Conservation (phyloP, 2,797 vertebrate species). For the Echeneis naucrates region DNA sequence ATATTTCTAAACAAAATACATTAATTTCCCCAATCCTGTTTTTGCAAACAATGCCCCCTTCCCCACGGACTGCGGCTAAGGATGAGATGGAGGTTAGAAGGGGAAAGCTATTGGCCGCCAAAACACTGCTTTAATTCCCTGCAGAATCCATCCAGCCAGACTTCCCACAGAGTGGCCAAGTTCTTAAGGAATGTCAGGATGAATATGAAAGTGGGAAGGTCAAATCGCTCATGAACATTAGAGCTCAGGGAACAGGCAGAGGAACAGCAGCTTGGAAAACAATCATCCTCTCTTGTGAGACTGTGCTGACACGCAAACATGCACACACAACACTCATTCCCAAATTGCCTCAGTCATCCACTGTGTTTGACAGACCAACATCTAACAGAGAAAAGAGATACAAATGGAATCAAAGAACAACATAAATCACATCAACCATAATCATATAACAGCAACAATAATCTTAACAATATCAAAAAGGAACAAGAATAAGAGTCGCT, state of each 20-base stretch:
- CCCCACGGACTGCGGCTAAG: slow-evolving; percentile 74
- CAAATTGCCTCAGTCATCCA: slow-evolving; percentile 58
- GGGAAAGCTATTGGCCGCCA: slow-evolving; percentile 74
- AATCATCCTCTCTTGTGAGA: slow-evolving; percentile 74
- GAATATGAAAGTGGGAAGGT: slow-evolving; percentile 84
- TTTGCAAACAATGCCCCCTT: slow-evolving; percentile 80
- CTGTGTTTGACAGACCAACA: slow-evolving; percentile 70
- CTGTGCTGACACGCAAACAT: slow-evolving; percentile 69
- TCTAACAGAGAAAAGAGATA: slow-evolving; percentile 80
- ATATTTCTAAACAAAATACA: slow-evolving; percentile 79
- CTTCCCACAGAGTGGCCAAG: slow-evolving; percentile 84
- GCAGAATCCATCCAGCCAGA: slow-evolving; percentile 80
- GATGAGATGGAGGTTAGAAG: slow-evolving; percentile 74
- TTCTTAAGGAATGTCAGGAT: slow-evolving; percentile 85
- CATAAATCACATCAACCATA: slow-evolving; percentile 82
- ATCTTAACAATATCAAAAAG: slow-evolving; percentile 84
- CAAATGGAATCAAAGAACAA: slow-evolving; percentile 81
- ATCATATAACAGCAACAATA: slow-evolving; percentile 83
- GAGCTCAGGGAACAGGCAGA: slow-evolving; percentile 72
- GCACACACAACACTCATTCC: slow-evolving; percentile 65
- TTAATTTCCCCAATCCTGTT: slow-evolving; percentile 80
- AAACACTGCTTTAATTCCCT: slow-evolving; percentile 81
- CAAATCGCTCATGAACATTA: slow-evolving; percentile 78
- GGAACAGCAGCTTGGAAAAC: slow-evolving; percentile 80
- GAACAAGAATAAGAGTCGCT: slow-evolving; percentile 77